These are phyloP conservation scores for Trematocara marginatum DNA, from an alignment of 2,113 vertebrate genomes.

Conservation along the genomic window DNA sequence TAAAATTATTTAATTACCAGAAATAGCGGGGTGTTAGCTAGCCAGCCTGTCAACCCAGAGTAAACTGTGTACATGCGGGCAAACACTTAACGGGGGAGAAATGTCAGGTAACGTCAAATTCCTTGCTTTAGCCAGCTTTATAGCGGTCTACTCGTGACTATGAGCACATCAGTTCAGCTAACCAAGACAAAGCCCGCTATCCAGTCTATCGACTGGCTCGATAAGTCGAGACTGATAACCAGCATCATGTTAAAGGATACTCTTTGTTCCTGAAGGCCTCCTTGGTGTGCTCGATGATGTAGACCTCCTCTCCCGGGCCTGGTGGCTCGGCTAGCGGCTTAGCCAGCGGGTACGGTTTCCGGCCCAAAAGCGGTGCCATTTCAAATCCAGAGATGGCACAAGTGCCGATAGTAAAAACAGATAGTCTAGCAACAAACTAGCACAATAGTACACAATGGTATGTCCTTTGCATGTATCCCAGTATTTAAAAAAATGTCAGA, in stretches of 20 bases:
- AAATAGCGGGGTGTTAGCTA: neutral
- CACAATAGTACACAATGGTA: neutral
- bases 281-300: conserved; percentile 87
- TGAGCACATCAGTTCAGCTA: neutral
- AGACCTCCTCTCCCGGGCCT: conserved; percentile 81
- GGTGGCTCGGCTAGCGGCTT: conserved; percentile 82
- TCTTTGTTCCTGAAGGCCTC: conserved; percentile 96
- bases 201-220: neutral
- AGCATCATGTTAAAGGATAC: conserved; percentile 79
- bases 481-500: neutral
- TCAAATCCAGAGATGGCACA: conserved; percentile 46
- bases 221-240: neutral
- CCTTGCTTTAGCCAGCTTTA: too few species aligned
- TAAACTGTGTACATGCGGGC: conserved; percentile 7
- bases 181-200: neutral
- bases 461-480: conserved; percentile 48
- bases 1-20: neutral
- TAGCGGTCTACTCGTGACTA: too few species aligned
- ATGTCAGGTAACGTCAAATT: neutral
- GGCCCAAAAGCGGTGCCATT: conserved; percentile 94
- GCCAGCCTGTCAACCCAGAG: neutral
- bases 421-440: neutral
- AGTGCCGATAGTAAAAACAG: neutral
- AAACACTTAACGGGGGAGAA: neutral
- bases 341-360: conserved; percentile 88